These are phyloP conservation scores for Lampris megalopsis DNA, from an alignment of 2,113 vertebrate species.

Conservation along the genomic window DNA sequence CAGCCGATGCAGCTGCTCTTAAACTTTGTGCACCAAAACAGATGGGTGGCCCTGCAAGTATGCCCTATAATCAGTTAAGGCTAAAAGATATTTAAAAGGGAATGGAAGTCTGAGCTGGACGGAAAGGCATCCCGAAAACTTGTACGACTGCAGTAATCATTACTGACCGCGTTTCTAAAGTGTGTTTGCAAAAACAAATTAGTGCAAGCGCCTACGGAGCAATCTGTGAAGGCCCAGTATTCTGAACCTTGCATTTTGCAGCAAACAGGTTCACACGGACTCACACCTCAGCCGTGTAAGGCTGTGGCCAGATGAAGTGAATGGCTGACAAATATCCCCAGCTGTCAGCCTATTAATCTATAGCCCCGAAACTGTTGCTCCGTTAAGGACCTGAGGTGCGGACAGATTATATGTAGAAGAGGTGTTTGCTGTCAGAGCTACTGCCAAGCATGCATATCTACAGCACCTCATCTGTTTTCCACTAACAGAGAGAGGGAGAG, in stretches of 20 bases:
- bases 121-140: too few species aligned
- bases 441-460: slow-evolving; percentile 18
- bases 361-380: slow-evolving; percentile 19
- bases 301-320: slow-evolving; percentile 20
- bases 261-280: slow-evolving; percentile 6
- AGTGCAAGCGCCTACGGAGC: too few species aligned
- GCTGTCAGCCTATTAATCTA: slow-evolving; percentile 42
- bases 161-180: too few species aligned
- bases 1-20: too few species aligned
- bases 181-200: too few species aligned
- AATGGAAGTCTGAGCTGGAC: too few species aligned
- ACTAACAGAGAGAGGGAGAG: slow-evolving; percentile 33
- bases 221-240: background rate
- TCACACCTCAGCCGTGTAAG: slow-evolving; percentile 32
- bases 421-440: slow-evolving; percentile 46
- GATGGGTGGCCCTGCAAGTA: too few species aligned
- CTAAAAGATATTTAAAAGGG: too few species aligned
- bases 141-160: too few species aligned
- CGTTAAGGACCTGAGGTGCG: slow-evolving; percentile 61
- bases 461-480: slow-evolving; percentile 68
- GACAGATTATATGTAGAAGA: slow-evolving; percentile 57
- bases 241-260: slow-evolving; percentile 9
- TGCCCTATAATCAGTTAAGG: too few species aligned
- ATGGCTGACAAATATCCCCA: slow-evolving; percentile 40
- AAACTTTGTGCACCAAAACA: too few species aligned